Conservation (phyloP, 1,140 invertebrate species). For the Orius insidiosus region DNA sequence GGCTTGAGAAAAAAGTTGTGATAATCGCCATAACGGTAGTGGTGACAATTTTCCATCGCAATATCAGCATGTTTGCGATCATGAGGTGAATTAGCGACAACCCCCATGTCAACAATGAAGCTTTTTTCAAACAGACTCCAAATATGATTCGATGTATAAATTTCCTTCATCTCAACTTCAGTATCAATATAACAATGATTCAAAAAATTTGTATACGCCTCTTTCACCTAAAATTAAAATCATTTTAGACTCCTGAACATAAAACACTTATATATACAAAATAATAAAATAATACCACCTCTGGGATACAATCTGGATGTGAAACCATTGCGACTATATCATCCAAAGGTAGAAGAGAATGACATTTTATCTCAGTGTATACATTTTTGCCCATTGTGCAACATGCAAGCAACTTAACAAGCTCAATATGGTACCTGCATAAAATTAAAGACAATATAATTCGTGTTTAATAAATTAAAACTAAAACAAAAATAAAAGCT, state of each 20-base stretch:
- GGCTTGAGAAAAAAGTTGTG: conserved; percentile 91
- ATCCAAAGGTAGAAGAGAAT: conserved; percentile 87
- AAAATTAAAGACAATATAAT: conserved; percentile 1
- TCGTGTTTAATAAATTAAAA: conserved; percentile 4
- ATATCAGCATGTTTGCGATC: conserved; percentile 46
- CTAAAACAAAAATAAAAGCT: conserved; percentile 12
- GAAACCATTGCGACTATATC: conserved; percentile 92
- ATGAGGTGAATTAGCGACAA: conserved; percentile 30
- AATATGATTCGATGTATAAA: conserved; percentile 95
- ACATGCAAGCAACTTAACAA: conserved; percentile 87
- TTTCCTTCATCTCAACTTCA: conserved; percentile 99
- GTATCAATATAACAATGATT: conserved; percentile 99
- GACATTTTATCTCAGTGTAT: conserved; percentile 97
- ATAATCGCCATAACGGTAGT: conserved; percentile 88
- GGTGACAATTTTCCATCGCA: conserved; percentile 77
- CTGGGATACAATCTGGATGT: conserved; percentile 79
- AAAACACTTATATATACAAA: too few species aligned
- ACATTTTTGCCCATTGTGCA: conserved; percentile 99
- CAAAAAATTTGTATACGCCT: conserved; percentile 96
- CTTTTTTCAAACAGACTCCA: conserved; percentile 94
- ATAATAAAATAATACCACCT: conserved; percentile 46
- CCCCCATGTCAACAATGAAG: conserved; percentile 84
- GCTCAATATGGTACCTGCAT: conserved; percentile 79
- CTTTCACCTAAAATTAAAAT: conserved; percentile 74
- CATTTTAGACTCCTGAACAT: too few species aligned